A percentile compares a stretch with the other conserved stretches of the same genome.
phyloP scores from a whole-genome alignment of 2,888 invertebrate genomes.

The Myopa testacea region DNA sequence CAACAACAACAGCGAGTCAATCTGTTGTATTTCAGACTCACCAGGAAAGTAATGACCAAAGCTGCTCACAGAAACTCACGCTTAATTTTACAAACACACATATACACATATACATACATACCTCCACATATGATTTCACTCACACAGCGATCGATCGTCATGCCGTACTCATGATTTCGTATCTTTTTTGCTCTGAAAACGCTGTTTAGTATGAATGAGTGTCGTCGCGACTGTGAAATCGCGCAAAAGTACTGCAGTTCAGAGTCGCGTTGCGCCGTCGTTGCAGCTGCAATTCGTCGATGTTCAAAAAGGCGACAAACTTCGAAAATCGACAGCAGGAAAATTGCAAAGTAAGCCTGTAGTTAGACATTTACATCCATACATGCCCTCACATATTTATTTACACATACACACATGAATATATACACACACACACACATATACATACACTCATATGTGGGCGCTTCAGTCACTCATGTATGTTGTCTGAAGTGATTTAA shows the following conservation, averaged over 20 bases:
- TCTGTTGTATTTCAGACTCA: neutral
- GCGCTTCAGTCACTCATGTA: conserved; percentile 10
- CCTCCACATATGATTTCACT: neutral
- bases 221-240: no score
- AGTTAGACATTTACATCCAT: no score
- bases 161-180: no score
- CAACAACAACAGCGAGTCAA: conserved; percentile 27
- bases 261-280: no score
- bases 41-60: neutral
- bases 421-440: no score
- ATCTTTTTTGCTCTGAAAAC: neutral
- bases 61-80: neutral
- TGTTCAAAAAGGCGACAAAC: neutral
- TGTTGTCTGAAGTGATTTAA: conserved; percentile 51
- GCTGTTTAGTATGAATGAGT: neutral
- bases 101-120: neutral
- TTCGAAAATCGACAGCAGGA: neutral
- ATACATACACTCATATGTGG: no score
- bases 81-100: neutral
- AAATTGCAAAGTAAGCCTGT: no score
- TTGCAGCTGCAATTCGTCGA: neutral
- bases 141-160: neutral
- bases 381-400: neutral
- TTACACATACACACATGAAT: neutral
- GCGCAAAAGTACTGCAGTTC: no score